These are phyloP conservation scores for Acanthacorydalis orientalis DNA, from an alignment of 2,888 invertebrate species.

Conservation along the genomic window DNA sequence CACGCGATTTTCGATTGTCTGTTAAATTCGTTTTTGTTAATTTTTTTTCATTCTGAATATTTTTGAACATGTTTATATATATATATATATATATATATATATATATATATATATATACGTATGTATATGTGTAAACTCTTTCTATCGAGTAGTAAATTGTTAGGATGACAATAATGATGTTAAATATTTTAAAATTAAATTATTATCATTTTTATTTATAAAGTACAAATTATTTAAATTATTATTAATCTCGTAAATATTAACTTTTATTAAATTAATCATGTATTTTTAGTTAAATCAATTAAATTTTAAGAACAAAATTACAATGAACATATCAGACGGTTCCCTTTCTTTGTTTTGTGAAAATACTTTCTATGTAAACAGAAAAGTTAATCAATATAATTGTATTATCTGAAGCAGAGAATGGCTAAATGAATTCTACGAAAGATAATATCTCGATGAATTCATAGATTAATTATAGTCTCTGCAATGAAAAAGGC, in stretches of 20 bases:
- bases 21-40: not conserved
- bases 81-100: too few species aligned
- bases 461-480: too few species aligned
- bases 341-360: slow-evolving; percentile 31
- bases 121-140: too few species aligned
- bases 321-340: slow-evolving; percentile 29
- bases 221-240: not conserved
- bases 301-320: not conserved
- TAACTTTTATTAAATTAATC: not conserved
- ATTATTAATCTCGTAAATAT: not conserved
- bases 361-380: not conserved
- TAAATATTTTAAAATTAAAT: not conserved
- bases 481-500: too few species aligned
- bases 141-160: too few species aligned
- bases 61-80: too few species aligned
- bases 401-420: too few species aligned
- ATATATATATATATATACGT: too few species aligned
- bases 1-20: slow-evolving; percentile 21
- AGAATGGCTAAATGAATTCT: too few species aligned
- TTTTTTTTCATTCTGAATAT: too few species aligned
- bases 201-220: not conserved
- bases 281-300: not conserved
- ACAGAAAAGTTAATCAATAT: too few species aligned
- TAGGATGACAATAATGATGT: not conserved
- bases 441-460: too few species aligned